phyloP scores from a whole-genome alignment of 2,888 invertebrate genomes.

The Helleia helle region DNA sequence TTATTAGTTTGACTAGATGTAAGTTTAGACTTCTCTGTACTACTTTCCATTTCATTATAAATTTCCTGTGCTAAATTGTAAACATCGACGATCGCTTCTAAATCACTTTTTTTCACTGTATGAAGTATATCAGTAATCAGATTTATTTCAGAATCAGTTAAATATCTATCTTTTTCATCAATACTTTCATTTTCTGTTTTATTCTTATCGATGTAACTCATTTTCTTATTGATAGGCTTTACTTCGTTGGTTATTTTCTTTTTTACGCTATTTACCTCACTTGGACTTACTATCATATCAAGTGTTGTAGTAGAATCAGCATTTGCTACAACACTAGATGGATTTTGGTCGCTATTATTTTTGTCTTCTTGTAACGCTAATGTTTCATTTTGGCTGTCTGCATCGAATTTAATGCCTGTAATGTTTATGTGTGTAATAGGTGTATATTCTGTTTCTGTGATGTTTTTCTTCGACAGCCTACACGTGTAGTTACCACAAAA shows the following conservation, averaged over 20 bases:
- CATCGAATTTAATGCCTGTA: slow-evolving; percentile 21
- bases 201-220: slow-evolving; percentile 14
- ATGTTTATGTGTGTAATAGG: slow-evolving; percentile 34
- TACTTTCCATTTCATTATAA: slow-evolving; percentile 46
- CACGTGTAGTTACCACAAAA: slow-evolving; percentile 66
- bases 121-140: slow-evolving; percentile 44
- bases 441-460: slow-evolving; percentile 24
- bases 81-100: slow-evolving; percentile 56
- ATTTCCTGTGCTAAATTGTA: slow-evolving; percentile 60
- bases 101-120: slow-evolving; percentile 52
- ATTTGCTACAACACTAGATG: too few species aligned
- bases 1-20: slow-evolving; percentile 22
- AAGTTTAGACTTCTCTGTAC: background rate
- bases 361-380: slow-evolving; percentile 4
- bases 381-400: background rate
- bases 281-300: slow-evolving; percentile 22
- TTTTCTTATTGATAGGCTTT: slow-evolving; percentile 6
- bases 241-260: slow-evolving; percentile 11
- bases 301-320: too few species aligned
- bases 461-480: slow-evolving; percentile 37
- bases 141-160: slow-evolving; percentile 50
- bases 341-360: background rate
- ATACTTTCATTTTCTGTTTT: slow-evolving; percentile 11
- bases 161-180: slow-evolving; percentile 36
- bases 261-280: slow-evolving; percentile 20